Evolutionary conservation across 2,888 invertebrate species (phyloP).

Genomic region (Polietes domitor): DNA sequence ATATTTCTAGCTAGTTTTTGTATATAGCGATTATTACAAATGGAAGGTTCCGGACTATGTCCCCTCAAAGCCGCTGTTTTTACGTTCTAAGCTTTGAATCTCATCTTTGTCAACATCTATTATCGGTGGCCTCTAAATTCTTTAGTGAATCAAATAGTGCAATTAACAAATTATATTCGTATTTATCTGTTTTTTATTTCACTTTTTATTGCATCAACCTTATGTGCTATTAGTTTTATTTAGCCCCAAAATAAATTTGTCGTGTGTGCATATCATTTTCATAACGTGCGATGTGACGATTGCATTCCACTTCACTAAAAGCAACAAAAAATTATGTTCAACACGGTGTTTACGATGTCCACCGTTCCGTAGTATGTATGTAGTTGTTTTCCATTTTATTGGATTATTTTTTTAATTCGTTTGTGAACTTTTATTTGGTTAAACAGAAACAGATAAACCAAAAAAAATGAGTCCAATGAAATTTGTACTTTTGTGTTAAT

Average conservation of each 20-base stretch:
- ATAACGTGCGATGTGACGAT: no score
- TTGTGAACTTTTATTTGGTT: background rate
- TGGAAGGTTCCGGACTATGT: no score
- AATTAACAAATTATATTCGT: constrained; percentile 30
- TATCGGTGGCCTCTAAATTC: constrained; percentile 38
- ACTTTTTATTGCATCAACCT: background rate
- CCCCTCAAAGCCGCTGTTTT: no score
- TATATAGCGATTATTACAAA: no score
- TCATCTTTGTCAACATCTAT: background rate
- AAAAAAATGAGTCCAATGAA: constrained; percentile 2
- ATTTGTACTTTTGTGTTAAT: constrained; percentile 45
- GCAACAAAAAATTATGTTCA: background rate
- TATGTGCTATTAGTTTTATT: background rate
- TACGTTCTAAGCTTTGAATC: background rate
- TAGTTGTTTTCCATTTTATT: no score
- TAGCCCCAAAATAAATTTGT: background rate
- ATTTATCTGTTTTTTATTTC: constrained; percentile 8
- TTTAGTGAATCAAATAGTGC: constrained; percentile 5
- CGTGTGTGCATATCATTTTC: no score
- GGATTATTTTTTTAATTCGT: constrained; percentile 2
- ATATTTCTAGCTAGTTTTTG: no score
- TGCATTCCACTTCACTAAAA: background rate
- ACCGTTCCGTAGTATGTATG: background rate
- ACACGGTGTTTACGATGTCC: background rate
- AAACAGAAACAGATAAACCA: background rate